These are phyloP conservation scores for Pseudorasbora parva DNA, from an alignment of 2,113 vertebrate species.

Conservation along the genomic window DNA sequence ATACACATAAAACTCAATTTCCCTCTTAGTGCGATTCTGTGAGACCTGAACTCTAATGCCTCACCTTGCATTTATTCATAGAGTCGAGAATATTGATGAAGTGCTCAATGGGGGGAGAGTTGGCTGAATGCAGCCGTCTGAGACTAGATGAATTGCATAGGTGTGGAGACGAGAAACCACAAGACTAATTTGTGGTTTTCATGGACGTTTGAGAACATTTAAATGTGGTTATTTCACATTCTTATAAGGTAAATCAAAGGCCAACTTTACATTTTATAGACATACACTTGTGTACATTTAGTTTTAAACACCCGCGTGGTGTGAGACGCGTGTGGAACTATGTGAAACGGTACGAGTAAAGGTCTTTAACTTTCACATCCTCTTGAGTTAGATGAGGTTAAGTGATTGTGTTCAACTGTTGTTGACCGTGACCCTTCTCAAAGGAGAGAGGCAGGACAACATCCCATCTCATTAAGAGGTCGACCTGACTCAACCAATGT, in stretches of 20 bases:
- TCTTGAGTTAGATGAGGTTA: constrained; percentile 34
- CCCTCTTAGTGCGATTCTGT: background rate
- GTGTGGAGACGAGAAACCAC: constrained; percentile 50
- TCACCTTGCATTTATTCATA: constrained; percentile 39
- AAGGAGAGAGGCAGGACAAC: constrained; percentile 1
- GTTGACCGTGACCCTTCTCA: constrained; percentile 16
- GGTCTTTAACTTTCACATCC: constrained; percentile 31
- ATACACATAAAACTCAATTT: constrained; percentile 1
- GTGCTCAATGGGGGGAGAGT: constrained; percentile 49
- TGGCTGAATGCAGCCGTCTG: constrained; percentile 38
- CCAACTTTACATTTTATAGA: constrained; percentile 6
- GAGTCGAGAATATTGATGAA: constrained; percentile 46
- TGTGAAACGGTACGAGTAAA: background rate
- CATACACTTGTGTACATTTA: background rate
- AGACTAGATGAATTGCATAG: constrained; percentile 53
- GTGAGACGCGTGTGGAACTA: background rate
- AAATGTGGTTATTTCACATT: constrained; percentile 25
- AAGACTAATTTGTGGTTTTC: constrained; percentile 58
- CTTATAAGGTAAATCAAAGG: constrained; percentile 33
- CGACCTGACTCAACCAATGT: background rate
- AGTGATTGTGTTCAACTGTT: constrained; percentile 19
- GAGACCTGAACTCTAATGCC: background rate
- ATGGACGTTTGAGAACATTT: constrained; percentile 31
- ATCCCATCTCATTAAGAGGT: constrained; percentile 41
- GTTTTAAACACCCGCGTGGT: background rate